Evolutionary conservation across 2,113 vertebrate genomes (phyloP), one percentile per base, ranked within the genome.

Genomic region (Hyla sarda): DNA sequence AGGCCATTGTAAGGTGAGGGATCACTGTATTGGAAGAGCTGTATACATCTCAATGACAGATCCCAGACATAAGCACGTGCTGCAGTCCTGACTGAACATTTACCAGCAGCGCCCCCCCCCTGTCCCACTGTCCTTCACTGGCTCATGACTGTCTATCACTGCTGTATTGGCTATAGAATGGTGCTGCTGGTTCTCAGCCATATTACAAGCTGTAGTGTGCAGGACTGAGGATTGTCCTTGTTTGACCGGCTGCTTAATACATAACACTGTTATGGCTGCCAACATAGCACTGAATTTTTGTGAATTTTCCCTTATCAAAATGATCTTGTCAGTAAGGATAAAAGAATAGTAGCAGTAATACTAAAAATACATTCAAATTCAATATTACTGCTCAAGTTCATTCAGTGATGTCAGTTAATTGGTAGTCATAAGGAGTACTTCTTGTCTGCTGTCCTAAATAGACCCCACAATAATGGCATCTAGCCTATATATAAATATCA

Each of bases 211-310:
- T 84, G 72, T 37, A n/a, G 54, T 65, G 28, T 32, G 65, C n/a
- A 73, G 72, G 83, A 78, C 25, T 21, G 41, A 78, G 50, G 10
- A n/a, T 47, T 85, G 84, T 85, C 84, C 84, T 85, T 85, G 84
- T 79, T 34, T 85, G 84, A 85, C 84, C 75, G 62, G 60, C 75
- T 79, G 45, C 62, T 71, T 41, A 21, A 34, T 79, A 65, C 73
- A 69, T 1, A 85, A 13, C 37, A 65, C 37, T 79, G 23, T 54
- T 56, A n/a, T 41, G 78, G 60, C 74, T 79, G 83, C 74, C 75
- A 79, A 34, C 58, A 79, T 23, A 60, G 58, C 30, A 23, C 6
- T 21, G 65, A 25, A 71, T 52, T 69, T 32, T 25, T 19, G 8
- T 4, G 21, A 34, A n/a, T 65, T 47, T 12, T 16, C 34, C n/a